Base-by-base conservation (phyloP, 1,140 invertebrate genomes). In the Brachionus koreanus region DNA sequence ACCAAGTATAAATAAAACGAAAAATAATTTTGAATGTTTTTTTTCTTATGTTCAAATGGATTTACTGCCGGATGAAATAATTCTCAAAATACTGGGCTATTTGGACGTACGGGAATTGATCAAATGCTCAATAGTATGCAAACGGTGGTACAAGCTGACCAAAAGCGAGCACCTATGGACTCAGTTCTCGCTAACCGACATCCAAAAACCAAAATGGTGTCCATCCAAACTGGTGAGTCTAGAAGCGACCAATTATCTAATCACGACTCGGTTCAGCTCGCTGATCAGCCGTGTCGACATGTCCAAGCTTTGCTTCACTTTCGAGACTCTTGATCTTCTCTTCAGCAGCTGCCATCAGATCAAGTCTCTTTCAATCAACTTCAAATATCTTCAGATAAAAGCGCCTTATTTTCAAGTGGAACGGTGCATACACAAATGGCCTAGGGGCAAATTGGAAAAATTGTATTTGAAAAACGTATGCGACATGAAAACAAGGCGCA, bases 391-490 rank as follows among this genome's bases (percentile, higher is more conserved):
- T 6, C 76, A 79, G 35, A 79, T 79, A 16, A 79, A 79, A 61
- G 76, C 61, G 49, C 76, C 76, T 4, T 33, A 9, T 25, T 61
- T 23, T n/a, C 35, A 39, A 65, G 76, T 79, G 3, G 61, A 79
- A 39, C 49, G 61, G 33, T 79, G 76, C 19, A 79, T 79, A 13
- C 49, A 57, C 76, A 61, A 49, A 49, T 61, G 49, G 61, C 76
- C 76, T 2, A 25, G 52, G 23, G 57, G 57, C 23, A 82, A 82
- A 69, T 23, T 82, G 9, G 79, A 82, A 37, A 82, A 82, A 25
- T 35, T 82, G 5, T 82, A 82, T 67, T 2, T 82, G 1, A 82
- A 82, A 82, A 82, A 82, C 25, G 79, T 82, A 5, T 82, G 79
- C 16, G 79, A 82, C 49, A 82, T 69, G 79, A 82, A 82, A 49